Percentiles rank a stretch among this genome's conserved stretches.
phyloP scores from a whole-genome alignment of 2,888 invertebrate species.

The Elmis aenea region DNA sequence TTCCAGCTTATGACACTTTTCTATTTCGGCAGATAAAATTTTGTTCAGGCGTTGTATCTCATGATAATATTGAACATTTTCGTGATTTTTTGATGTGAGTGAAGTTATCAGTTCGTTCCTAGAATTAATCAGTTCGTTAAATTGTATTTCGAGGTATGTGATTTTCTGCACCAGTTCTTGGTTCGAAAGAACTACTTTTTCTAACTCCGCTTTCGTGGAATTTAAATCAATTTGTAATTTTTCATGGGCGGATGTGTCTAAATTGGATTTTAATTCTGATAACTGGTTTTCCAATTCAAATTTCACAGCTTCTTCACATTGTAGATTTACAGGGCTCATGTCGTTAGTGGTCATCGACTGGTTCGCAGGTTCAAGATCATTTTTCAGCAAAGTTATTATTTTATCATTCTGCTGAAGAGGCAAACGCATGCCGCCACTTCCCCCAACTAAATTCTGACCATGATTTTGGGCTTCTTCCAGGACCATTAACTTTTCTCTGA shows the following conservation, averaged over 20 bases:
- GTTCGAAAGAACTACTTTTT: too few species aligned
- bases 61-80: constrained; percentile 76
- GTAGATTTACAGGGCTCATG: too few species aligned
- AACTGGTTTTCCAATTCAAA: neutral
- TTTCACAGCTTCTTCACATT: too few species aligned
- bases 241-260: constrained; percentile 14
- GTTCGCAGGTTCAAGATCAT: too few species aligned
- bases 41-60: constrained; percentile 78
- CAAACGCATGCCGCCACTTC: constrained; percentile 28
- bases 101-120: constrained; percentile 67
- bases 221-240: constrained; percentile 27
- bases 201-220: too few species aligned
- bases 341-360: too few species aligned
- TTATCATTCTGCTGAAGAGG: constrained; percentile 8
- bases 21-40: constrained; percentile 49
- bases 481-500: constrained; percentile 21
- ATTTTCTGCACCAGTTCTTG: constrained; percentile 10
- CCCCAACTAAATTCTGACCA: constrained; percentile 30
- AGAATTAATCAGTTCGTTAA: constrained; percentile 49
- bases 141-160: constrained; percentile 26
- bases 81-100: constrained; percentile 77
- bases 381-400: neutral
- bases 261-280: neutral
- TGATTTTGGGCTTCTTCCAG: constrained; percentile 42
- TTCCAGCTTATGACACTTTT: constrained; percentile 47